Evolutionary conservation across 2,113 vertebrate genomes (phyloP), one percentile per base, ranked within the genome.

Genomic region (Artemisiospiza belli): DNA sequence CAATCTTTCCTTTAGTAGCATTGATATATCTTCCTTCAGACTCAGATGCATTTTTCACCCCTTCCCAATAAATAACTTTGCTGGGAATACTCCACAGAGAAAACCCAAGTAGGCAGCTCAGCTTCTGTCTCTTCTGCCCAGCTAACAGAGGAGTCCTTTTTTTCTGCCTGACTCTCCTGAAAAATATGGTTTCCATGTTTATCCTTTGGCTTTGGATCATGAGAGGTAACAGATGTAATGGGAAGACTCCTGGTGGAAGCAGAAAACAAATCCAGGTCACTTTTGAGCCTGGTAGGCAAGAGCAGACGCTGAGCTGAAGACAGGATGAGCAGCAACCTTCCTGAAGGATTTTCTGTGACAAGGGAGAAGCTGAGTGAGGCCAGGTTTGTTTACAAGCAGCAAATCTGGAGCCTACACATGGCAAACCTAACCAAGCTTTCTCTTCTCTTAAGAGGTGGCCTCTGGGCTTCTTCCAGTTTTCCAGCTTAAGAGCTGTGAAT

Each of bases 401-500:
- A 72, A 61, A 72, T 11, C 44, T 41, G 64, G 79, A 64, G n/a
- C 13, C 77, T 47, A 33, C 77, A 68, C 11, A 1, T 14, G 22
- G 68, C 69, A 91, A 81, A 55, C 31, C 33, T 4, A 72, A 74
- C 0, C 1, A 75, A 87, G 30, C 46, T 62, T 62, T 78, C 68
- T 86, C 44, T 70, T 86, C 73, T 47, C 62, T 41, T 28, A 35
- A 0, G 7, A 89, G 52, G 62, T 68, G 43, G 9, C 75, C 64
- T 9, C 8, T 39, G 37, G 35, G 44, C 57, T 85, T 86, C 92
- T 76, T 75, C 35, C 61, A 52, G 55, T 17, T 88, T 87, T 82
- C 78, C 92, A 95, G 89, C 41, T 84, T 52, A 68, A 68, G 70
- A 81, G 84, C 87, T 74, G 54, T 51, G 62, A 79, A n/a, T 83